Evolutionary conservation across 2,888 invertebrate genomes (phyloP).

Genomic region (Caenorhabditis japonica): DNA sequence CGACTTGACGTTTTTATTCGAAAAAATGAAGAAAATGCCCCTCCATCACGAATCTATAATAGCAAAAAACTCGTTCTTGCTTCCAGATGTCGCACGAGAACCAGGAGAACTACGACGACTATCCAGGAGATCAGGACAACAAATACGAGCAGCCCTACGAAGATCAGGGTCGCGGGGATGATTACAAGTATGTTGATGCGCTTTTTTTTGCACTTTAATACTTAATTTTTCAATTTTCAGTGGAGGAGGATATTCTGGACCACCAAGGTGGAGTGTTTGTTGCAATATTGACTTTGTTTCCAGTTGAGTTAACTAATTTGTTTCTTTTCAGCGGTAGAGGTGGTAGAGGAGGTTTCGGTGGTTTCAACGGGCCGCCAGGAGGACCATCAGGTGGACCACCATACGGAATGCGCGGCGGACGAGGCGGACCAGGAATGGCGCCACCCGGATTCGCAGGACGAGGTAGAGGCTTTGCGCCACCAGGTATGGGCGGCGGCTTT

Average conservation of each 20-base stretch:
- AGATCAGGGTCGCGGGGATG: constrained; percentile 33
- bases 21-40: too few relatives aligned
- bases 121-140: constrained; percentile 33
- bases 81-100: constrained; percentile 54
- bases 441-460: constrained; percentile 44
- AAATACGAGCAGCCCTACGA: constrained; percentile 45
- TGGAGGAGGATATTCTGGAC: constrained; percentile 17
- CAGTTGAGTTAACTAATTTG: neutral
- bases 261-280: constrained; percentile 17
- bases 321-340: constrained; percentile 28
- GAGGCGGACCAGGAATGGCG: constrained; percentile 38
- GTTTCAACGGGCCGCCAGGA: too few relatives aligned
- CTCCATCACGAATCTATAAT: too few relatives aligned
- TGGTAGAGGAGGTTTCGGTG: constrained; percentile 36
- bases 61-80: too few relatives aligned
- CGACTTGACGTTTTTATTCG: too few relatives aligned
- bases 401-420: constrained; percentile 25
- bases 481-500: constrained; percentile 40
- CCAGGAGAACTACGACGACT: constrained; percentile 52
- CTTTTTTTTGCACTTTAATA: neutral
- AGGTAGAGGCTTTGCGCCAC: constrained; percentile 47
- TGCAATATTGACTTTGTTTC: too few relatives aligned
- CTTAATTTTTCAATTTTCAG: constrained; percentile 9
- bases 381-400: constrained; percentile 27
- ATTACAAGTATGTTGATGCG: constrained; percentile 22